Evolutionary conservation across 2,888 invertebrate species (phyloP), one percentile per base, ranked within the genome.

Genomic region (Sceliomorpha sp.): DNA sequence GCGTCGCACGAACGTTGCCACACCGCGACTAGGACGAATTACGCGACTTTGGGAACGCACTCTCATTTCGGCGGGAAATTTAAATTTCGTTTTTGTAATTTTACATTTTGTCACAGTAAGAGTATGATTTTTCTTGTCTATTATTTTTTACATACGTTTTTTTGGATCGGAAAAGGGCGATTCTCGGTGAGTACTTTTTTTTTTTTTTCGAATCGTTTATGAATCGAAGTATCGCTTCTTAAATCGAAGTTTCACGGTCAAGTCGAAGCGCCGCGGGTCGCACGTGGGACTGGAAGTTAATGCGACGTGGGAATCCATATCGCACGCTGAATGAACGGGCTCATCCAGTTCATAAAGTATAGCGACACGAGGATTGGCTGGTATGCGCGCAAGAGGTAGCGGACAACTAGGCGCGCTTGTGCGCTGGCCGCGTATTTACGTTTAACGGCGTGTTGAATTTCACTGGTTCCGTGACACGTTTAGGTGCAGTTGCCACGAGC

Each of bases 401-500:
- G n/a, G n/a, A n/a, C 8, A 37, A 31, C 51, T 34, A 37, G 37
- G 32, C 26, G 17, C 36, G 32, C 34, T 24, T 24, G 8, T 1
- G 36, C 6, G 39, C 37, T 14, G n/a, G n/a, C 32, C 12, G 44
- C 14, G 27, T 10, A 15, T 9, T 45, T 17, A 34, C 59, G 53
- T 59, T 67, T 59, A 59, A 67, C 48, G 53, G 59, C 58, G 51
- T 47, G 64, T 64, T 45, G 66, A 51, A 66, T 66, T 66, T 66
- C 58, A 66, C 39, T 39, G 45, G 48, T 58, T 59, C 20, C 40
- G 56, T 45, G 44, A 50, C 53, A 62, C 48, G 37, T 45, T n/a
- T 17, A 37, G 47, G 24, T 39, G n/a, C 39, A n/a, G 32, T 34
- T 17, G 45, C 53, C 4, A 29, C 31, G 37, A 24, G 24, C 47